phyloP scores from a whole-genome alignment of 1,140 invertebrate species.

The Ooceraea biroi region DNA sequence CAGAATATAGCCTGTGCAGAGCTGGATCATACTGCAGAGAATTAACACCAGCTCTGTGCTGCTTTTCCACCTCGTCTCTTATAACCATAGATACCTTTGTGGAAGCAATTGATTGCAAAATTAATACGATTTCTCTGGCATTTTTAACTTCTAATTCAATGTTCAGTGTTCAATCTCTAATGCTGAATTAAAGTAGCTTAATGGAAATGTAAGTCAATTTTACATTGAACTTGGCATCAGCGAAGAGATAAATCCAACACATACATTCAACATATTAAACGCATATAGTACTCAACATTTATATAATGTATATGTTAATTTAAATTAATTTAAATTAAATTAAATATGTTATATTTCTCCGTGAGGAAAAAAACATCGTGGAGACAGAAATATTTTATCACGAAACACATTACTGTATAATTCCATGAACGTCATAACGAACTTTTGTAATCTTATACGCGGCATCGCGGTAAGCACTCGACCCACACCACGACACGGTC shows the following conservation, averaged over 20 bases:
- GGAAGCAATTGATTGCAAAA: background rate
- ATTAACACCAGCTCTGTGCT: conserved; percentile 98
- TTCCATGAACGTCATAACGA: too few relatives aligned
- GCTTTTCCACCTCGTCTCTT: conserved; percentile 97
- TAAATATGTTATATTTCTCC: too few relatives aligned
- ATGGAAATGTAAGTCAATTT: background rate
- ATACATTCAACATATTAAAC: background rate
- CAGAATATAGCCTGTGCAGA: conserved; percentile 96
- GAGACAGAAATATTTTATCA: conserved; percentile 4
- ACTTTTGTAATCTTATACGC: background rate
- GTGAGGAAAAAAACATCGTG: too few relatives aligned
- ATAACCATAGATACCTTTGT: conserved; percentile 98
- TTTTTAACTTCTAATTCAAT: background rate
- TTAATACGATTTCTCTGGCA: background rate
- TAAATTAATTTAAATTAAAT: too few relatives aligned
- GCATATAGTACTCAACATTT: too few relatives aligned
- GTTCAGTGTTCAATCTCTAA: background rate
- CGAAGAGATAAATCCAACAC: background rate
- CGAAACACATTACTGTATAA: background rate
- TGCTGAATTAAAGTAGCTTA: background rate
- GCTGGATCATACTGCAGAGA: conserved; percentile 96
- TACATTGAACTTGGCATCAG: background rate
- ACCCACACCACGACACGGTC: background rate
- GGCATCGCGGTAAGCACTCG: too few relatives aligned
- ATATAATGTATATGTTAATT: too few relatives aligned